Conservation (phyloP, 2,888 invertebrate species). For the Syrista parreyssii region DNA sequence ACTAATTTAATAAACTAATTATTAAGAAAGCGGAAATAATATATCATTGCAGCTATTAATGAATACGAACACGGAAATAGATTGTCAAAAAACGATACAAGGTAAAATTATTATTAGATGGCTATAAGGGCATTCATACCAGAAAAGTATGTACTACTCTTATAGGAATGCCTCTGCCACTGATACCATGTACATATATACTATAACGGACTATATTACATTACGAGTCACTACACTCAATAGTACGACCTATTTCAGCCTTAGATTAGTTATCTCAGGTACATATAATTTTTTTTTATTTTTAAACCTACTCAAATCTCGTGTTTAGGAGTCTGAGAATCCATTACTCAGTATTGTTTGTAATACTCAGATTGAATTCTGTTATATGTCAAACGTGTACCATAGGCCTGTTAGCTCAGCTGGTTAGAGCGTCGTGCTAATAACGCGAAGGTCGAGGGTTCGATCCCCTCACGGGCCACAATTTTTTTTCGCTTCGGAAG, state of each 20-base stretch:
- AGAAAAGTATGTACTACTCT: no score
- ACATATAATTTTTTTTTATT: neutral
- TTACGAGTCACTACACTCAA: neutral
- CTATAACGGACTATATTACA: no score
- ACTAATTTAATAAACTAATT: neutral
- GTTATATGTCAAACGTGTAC: neutral
- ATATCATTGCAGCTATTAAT: neutral
- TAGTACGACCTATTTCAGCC: neutral
- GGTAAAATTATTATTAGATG: no score
- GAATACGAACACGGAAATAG: neutral
- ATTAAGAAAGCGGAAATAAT: neutral
- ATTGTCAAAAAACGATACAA: no score
- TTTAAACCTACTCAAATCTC: neutral
- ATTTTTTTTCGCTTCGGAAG: neutral
- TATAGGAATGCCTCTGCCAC: no score
- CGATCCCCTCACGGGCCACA: conserved; percentile 34
- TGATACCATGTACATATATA: no score
- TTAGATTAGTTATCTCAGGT: neutral
- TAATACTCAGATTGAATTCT: neutral
- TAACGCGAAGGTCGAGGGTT: conserved; percentile 38
- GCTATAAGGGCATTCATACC: no score
- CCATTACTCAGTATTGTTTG: neutral
- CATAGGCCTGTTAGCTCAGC: conserved; percentile 14
- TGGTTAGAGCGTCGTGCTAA: conserved; percentile 25
- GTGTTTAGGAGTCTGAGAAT: neutral